These are phyloP conservation scores for Phainopepla nitens DNA, from an alignment of 2,113 vertebrate genomes.

Conservation along the genomic window DNA sequence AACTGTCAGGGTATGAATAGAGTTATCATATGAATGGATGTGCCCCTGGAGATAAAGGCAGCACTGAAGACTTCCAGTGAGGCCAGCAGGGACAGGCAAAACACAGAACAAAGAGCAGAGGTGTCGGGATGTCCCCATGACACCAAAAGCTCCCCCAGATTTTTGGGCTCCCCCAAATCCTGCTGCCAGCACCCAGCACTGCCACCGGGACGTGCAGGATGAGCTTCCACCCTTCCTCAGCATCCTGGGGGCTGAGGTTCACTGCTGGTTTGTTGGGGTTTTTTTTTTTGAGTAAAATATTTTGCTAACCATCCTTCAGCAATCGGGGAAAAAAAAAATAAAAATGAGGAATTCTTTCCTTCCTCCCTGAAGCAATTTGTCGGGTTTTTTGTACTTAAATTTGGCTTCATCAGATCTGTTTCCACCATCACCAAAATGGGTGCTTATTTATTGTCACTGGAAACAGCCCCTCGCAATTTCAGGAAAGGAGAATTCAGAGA, in stretches of 20 bases:
- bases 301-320: neutral
- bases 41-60: slow-evolving; percentile 15
- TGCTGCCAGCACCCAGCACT: accelerated
- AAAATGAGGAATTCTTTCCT: neutral
- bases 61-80: neutral
- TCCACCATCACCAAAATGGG: neutral
- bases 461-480: neutral
- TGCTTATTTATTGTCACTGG: neutral
- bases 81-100: neutral
- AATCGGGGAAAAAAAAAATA: neutral
- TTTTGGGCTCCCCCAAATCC: neutral
- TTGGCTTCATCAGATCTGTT: neutral
- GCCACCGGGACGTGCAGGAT: neutral
- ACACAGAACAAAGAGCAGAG: slow-evolving; percentile 9
- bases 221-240: neutral
- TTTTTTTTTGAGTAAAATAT: neutral
- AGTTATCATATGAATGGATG: slow-evolving; percentile 51
- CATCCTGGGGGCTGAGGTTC: neutral
- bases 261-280: neutral
- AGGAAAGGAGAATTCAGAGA: neutral
- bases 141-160: no score
- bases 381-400: neutral
- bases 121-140: neutral
- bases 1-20: slow-evolving; percentile 32
- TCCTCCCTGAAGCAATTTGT: neutral